Evolutionary conservation across 2,888 invertebrate species (phyloP).

Genomic region (Gryllus longicercus): DNA sequence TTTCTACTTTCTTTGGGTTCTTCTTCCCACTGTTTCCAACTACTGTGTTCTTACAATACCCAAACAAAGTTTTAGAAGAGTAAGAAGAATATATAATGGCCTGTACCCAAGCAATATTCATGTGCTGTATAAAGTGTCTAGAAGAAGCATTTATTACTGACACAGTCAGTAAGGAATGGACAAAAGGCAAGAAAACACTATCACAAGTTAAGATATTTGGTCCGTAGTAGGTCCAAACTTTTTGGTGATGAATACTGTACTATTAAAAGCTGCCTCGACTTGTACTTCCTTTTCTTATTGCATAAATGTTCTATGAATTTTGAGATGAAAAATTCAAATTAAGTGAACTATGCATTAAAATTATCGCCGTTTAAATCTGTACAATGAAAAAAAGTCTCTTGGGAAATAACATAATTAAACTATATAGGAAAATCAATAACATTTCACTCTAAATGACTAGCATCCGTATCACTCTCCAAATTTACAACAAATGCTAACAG

Average conservation of each 20-base stretch:
- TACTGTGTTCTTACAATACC: too few species aligned
- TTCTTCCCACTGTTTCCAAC: too few species aligned
- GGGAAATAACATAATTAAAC: neutral
- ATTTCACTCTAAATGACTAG: neutral
- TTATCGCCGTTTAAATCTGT: too few species aligned
- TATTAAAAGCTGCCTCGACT: neutral
- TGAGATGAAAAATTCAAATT: too few species aligned
- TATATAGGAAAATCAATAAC: neutral
- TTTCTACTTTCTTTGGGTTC: too few species aligned
- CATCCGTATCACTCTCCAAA: neutral
- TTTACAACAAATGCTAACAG: neutral
- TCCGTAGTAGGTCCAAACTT: neutral
- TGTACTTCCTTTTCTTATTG: slow-evolving; percentile 5
- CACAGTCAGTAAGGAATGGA: neutral
- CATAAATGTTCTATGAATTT: neutral
- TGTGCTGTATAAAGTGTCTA: neutral
- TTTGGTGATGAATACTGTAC: neutral
- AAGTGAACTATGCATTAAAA: too few species aligned
- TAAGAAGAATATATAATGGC: neutral
- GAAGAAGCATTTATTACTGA: neutral
- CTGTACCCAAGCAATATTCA: neutral
- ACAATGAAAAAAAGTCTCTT: too few species aligned
- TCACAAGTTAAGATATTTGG: slow-evolving; percentile 1
- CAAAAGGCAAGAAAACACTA: neutral
- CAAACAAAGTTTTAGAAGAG: too few species aligned